Evolutionary conservation across 1,140 invertebrate genomes (phyloP).

Genomic region (Eumaeus atala): DNA sequence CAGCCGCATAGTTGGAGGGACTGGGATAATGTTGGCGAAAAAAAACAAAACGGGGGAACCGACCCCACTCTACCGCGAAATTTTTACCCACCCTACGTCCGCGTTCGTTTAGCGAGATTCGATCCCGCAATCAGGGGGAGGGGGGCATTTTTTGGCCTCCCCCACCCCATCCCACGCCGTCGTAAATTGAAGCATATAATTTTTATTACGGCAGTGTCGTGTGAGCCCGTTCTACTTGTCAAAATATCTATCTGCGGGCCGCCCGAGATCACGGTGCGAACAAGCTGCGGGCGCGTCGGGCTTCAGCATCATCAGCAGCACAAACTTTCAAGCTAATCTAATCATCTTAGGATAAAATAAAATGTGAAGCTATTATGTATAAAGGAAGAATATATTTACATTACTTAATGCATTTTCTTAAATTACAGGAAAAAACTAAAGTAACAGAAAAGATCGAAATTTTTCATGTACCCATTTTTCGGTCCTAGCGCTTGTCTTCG

Average conservation of each 20-base stretch:
- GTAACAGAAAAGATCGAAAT: no score
- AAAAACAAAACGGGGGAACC: slow-evolving; percentile 54
- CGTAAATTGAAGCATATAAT: slow-evolving; percentile 74
- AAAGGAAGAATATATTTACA: no score
- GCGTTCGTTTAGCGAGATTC: slow-evolving; percentile 68
- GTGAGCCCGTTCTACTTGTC: slow-evolving; percentile 55
- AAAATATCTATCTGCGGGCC: slow-evolving; percentile 28
- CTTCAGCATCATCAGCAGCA: neutral
- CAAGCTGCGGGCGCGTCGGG: neutral
- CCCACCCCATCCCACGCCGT: slow-evolving; percentile 37
- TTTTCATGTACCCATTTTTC: no score
- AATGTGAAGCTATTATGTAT: no score
- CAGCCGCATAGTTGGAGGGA: slow-evolving; percentile 59
- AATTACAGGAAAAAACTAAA: no score
- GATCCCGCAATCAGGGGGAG: slow-evolving; percentile 68
- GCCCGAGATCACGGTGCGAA: neutral
- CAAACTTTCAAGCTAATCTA: no score
- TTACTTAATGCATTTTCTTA: no score
- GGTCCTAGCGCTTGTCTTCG: no score
- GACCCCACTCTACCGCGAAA: slow-evolving; percentile 44
- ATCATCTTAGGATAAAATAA: no score
- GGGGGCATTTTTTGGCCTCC: slow-evolving; percentile 53
- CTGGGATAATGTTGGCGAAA: slow-evolving; percentile 58
- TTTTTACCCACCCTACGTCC: slow-evolving; percentile 52
- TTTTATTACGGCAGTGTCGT: slow-evolving; percentile 70